Evolutionary conservation across 1,140 invertebrate species (phyloP), one percentile per base, ranked within the genome.

Genomic region (Pseudomyrmex gracilis): DNA sequence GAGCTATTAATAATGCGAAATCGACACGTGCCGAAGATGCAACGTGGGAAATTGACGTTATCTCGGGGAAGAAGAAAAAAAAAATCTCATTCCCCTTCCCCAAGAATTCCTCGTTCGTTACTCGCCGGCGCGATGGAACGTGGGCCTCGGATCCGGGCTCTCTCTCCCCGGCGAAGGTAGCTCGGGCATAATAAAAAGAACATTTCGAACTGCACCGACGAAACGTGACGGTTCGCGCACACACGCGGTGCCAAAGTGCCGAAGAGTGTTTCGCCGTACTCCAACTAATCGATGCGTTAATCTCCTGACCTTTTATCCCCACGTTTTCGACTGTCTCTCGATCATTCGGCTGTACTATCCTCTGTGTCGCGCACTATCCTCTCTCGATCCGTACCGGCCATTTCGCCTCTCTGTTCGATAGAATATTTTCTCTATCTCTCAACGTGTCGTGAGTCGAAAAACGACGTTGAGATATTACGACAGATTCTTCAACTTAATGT

Each of bases 221-320:
- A 22, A 51, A 12, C n/a, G 84, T 47, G 57, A 73, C 12, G 22
- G 71, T 67, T 34, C 22, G 63, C 57, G 45, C 10, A 60, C 43
- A 60, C 83, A 89, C 86, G 80, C 73, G 86, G 86, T 85, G 85
- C 87, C 90, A 93, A 92, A 93, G 93, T 93, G 92, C 91, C 86
- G 82, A 91, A 91, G 90, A 92, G 91, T 93, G 90, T 92, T 89
- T 92, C 89, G 85, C 86, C 89, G 86, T 90, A 91, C 92, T 91
- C 87, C 84, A 90, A 91, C 92, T 91, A 93, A 92, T 92, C 93
- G 90, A 92, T 91, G 90, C 89, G 92, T 92, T 92, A 93, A 93
- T 93, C 92, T 90, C 87, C 87, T 87, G 90, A 90, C 91, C 91
- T 91, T 92, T 91, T 84, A 89, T 89, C 84, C 88, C 84, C 74